Base-by-base conservation (phyloP, 2,797 vertebrate genomes). In the Coendou prehensilis region DNA sequence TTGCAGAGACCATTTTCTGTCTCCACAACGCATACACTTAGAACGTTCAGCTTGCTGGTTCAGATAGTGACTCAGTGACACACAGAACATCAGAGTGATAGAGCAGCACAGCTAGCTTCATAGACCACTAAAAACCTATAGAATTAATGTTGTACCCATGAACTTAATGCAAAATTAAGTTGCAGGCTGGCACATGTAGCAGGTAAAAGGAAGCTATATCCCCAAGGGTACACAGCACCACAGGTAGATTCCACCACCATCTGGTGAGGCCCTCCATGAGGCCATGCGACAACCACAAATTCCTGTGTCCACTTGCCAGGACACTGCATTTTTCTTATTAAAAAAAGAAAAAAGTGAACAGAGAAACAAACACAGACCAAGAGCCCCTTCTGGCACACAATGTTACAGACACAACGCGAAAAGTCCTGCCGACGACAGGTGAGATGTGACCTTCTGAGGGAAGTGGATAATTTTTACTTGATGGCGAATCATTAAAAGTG, bases 401-500 rank as follows among this genome's bases (percentile, higher is more conserved):
- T 67, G 45, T 50, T 23, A 2, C 10, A 94, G 63, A 63, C 90
- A 78, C 64, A 52, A 50, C 56, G 69, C 50, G 59, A 93, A 79
- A 91, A 59, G 17, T 84, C 64, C n/a, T 54, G n/a, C 17, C 23
- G 26, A 23, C 50, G 33, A 89, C 90, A 88, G 87, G 87, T 80
- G 85, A 96, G 75, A 78, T 83, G 75, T 82, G 93, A 85, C 8
- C 73, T 94, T 96, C 57, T 1, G 1, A 37, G 41, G 23, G 17
- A 54, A 97, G 86, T 89, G 57, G 30, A 37, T 95, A 85, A 93
- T 96, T 98, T 98, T 98, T 97, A 94, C 96, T 95, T 97, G 80
- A 97, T 91, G 95, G 69, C 64, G 96, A 95, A 98, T 97, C 91
- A 17, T 98, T 98, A 97, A 97, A 98, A 97, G 87, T 85, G 91